Base-by-base conservation (phyloP, 1,140 invertebrate species). In the Trachymyrmex septentrionalis region DNA sequence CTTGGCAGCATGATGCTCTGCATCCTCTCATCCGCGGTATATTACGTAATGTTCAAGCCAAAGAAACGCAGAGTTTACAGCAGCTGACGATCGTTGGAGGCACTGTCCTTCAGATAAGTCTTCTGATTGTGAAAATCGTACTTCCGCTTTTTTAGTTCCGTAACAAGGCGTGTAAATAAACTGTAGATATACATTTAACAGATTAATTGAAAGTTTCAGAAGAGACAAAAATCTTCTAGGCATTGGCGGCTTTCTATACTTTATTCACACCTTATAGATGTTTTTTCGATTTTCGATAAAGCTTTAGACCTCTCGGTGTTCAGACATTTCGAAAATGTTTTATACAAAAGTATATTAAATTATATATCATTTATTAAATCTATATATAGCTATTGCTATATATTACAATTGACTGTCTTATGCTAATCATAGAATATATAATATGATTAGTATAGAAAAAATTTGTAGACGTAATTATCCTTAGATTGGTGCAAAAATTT, bases 21-120 rank as follows among this genome's bases (percentile, higher is more conserved):
- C 72, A 64, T 95, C 64, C 86, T 93, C 16, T 94, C 92, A 9
- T 93, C 93, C 44, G 88, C 77, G 44, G 81, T 95, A 59, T 95
- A 95, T 87, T 90, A 93, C 69, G 90, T 91, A 21, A 81, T 95
- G 55, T 80, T 95, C 19, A 95, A 95, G 88, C 95, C 95, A 90
- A 94, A 93, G 90, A 94, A 93, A 88, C 90, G 90, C 50, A 93
- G 92, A 71, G 85, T 95, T 53, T 95, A 95, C 72, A 92, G 92
- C 6, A 93, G 94, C 88, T 93, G 91, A 92, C 86, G 67, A 76
- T 75, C 59, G 19, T 38, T 82, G 27, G 75, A 61, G 14, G 66
- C 38, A 34, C 16, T 63, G 24, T n/a, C 44, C 19, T 73, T 84
- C 57, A 21, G 27, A 84, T 63, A 84, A 84, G 24, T 19, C 24